Percentiles rank a stretch among this genome's conserved stretches.
These are phyloP conservation scores for Papilio gigon DNA, from an alignment of 2,888 invertebrate species.

Conservation along the genomic window DNA sequence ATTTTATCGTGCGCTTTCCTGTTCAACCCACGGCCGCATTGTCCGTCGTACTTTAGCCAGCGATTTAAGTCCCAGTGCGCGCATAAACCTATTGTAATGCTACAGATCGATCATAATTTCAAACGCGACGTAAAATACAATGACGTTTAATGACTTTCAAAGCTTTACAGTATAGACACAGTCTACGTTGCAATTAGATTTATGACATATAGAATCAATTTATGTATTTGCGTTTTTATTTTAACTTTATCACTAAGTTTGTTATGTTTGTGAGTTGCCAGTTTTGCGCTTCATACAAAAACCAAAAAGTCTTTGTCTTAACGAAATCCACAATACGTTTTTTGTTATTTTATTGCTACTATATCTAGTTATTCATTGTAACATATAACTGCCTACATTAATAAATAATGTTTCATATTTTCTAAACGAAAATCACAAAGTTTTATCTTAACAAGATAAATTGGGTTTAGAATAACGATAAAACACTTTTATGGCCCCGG, in stretches of 20 bases:
- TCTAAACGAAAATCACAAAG: conserved; percentile 6
- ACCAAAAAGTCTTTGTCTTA: neutral
- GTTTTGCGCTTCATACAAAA: no score
- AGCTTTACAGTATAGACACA: neutral
- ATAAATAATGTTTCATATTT: neutral
- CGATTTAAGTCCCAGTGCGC: conserved; percentile 15
- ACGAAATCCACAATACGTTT: neutral
- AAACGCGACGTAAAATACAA: conserved; percentile 26
- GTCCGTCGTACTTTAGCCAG: conserved; percentile 17
- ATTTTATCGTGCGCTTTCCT: conserved; percentile 12
- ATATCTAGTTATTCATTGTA: no score
- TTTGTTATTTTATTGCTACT: neutral
- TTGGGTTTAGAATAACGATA: conserved; percentile 49
- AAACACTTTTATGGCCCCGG: conserved; percentile 68
- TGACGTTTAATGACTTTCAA: conserved; percentile 1
- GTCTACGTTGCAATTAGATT: neutral
- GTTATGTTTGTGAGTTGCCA: neutral
- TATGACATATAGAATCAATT: neutral
- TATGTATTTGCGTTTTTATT: neutral
- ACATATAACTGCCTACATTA: neutral
- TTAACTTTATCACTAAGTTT: neutral
- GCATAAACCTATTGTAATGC: conserved; percentile 28
- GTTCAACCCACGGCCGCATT: conserved; percentile 20
- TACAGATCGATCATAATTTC: conserved; percentile 25
- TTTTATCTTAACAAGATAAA: conserved; percentile 26